phyloP scores from a whole-genome alignment of 2,797 vertebrate genomes.

The Capromys pilorides region DNA sequence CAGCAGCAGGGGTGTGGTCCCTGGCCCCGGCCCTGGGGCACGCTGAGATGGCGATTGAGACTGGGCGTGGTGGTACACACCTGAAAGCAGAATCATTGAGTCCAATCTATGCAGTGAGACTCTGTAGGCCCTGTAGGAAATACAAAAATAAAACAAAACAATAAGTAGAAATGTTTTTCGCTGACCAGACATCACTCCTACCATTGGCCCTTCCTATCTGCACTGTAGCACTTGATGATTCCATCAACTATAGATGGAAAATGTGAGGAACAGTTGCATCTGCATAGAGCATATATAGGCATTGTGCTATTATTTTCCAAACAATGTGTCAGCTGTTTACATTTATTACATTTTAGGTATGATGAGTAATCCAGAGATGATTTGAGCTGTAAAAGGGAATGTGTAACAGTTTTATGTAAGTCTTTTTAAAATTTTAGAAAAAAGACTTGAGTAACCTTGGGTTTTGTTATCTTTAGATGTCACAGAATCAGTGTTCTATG shows the following conservation, averaged over 20 bases:
- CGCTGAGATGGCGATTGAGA: too few relatives aligned
- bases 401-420: neutral
- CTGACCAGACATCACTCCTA: neutral
- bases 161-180: constrained; percentile 46
- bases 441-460: neutral
- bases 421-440: neutral
- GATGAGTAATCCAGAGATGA: neutral
- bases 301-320: neutral
- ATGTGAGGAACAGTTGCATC: neutral
- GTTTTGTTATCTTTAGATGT: neutral
- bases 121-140: too few relatives aligned
- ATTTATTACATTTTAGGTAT: neutral
- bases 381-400: neutral
- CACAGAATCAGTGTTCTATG: neutral
- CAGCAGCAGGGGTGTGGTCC: too few relatives aligned
- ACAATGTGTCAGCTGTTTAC: neutral
- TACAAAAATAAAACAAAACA: neutral
- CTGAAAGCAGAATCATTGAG: too few relatives aligned
- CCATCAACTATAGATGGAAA: neutral
- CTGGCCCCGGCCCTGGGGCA: too few relatives aligned
- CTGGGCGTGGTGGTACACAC: too few relatives aligned
- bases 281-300: neutral
- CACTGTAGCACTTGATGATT: neutral
- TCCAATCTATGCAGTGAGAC: too few relatives aligned
- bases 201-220: neutral